Conservation (phyloP, 2,113 vertebrate genomes). For the Camelus dromedarius region DNA sequence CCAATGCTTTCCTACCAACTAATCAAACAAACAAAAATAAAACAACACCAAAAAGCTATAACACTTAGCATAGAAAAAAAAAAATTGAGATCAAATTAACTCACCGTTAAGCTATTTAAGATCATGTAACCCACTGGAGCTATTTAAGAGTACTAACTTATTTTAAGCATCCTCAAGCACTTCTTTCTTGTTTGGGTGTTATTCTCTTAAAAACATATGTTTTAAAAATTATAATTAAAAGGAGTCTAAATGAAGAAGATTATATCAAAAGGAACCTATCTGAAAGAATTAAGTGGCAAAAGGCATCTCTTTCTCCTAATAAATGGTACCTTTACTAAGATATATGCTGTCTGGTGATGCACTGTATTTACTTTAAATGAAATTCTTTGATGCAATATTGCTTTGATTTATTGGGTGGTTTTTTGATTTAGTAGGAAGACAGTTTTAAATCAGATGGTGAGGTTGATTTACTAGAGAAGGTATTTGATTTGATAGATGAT, state of each 20-base stretch:
- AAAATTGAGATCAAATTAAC: background rate
- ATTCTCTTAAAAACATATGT: constrained; percentile 47
- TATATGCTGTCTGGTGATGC: constrained; percentile 68
- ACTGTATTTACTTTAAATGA: constrained; percentile 84
- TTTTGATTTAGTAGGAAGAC: constrained; percentile 86
- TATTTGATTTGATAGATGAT: constrained; percentile 88
- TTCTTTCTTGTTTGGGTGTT: background rate
- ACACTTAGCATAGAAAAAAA: background rate
- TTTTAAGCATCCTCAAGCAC: background rate
- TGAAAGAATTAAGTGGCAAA: constrained; percentile 52
- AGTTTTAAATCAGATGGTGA: constrained; percentile 83
- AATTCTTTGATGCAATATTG: constrained; percentile 79
- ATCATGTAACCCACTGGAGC: background rate
- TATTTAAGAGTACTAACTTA: background rate
- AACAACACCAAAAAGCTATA: background rate
- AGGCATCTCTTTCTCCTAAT: constrained; percentile 75
- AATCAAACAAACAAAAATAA: background rate
- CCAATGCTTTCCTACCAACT: background rate
- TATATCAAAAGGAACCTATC: background rate
- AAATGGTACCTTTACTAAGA: constrained; percentile 80
- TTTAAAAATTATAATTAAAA: background rate
- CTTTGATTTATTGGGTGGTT: constrained; percentile 84
- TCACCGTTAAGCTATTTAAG: background rate
- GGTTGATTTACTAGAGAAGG: constrained; percentile 86
- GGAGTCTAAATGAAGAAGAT: background rate